phyloP scores from a whole-genome alignment of 1,140 invertebrate species.

The Liolophura sinensis region DNA sequence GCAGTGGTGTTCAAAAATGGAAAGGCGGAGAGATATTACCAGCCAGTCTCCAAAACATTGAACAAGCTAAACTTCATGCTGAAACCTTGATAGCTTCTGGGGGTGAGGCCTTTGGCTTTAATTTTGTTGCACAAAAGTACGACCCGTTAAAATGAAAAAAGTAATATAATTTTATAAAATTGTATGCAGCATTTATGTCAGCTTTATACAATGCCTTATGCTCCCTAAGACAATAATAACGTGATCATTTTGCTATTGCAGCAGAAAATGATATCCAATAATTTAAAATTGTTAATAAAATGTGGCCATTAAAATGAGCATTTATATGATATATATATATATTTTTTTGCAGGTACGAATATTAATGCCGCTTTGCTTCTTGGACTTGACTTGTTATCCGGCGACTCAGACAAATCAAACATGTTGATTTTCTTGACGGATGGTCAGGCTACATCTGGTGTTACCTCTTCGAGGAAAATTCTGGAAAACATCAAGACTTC shows the following conservation, averaged over 20 bases:
- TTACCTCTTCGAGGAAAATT: constrained; percentile 63
- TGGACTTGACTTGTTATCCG: constrained; percentile 61
- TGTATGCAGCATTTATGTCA: too few species aligned
- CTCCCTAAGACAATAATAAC: too few species aligned
- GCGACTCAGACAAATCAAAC: constrained; percentile 43
- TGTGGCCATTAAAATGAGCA: too few species aligned
- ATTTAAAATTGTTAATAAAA: too few species aligned
- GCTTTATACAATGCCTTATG: too few species aligned
- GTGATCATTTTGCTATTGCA: too few species aligned
- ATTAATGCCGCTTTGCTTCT: constrained; percentile 67
- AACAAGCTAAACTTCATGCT: constrained; percentile 27
- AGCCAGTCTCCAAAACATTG: constrained; percentile 16
- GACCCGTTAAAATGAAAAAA: too few species aligned
- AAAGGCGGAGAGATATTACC: constrained; percentile 15
- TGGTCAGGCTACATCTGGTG: constrained; percentile 71
- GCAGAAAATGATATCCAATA: too few species aligned
- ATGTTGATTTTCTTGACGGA: constrained; percentile 78
- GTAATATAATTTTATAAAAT: too few species aligned
- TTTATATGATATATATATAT: too few species aligned
- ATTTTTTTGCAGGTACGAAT: constrained; percentile 59
- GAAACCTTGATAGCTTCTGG: constrained; percentile 20
- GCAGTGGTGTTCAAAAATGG: constrained; percentile 46
- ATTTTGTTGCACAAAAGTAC: too few species aligned
- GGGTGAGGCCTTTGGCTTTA: constrained; percentile 22
- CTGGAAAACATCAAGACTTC: constrained; percentile 49